Conservation (phyloP, 1,140 invertebrate species). For the Temnothorax longispinosus region DNA sequence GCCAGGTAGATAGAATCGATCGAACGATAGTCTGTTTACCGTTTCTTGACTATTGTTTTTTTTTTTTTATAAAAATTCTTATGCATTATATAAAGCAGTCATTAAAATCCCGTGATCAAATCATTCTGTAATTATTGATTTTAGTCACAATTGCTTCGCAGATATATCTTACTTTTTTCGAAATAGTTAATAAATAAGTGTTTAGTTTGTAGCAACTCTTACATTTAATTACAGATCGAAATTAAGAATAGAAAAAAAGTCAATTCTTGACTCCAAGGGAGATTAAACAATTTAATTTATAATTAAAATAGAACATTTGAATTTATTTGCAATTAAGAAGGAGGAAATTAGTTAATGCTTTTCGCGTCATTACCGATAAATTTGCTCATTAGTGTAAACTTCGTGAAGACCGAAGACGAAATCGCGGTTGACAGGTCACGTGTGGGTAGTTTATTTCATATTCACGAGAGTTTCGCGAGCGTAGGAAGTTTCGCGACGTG, state of each 20-base stretch:
- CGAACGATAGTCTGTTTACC: not conserved
- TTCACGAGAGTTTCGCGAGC: conserved; percentile 33
- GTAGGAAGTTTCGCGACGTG: conserved; percentile 45
- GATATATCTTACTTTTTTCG: not conserved
- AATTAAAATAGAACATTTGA: not conserved
- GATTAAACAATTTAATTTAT: not conserved
- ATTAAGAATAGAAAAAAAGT: not conserved
- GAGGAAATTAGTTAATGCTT: not conserved
- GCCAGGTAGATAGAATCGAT: not conserved
- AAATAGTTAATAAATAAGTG: not conserved
- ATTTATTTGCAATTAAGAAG: not conserved
- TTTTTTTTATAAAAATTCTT: not conserved
- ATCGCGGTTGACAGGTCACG: conserved; percentile 12
- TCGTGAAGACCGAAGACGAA: conserved; percentile 31
- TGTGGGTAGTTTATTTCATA: conserved; percentile 43
- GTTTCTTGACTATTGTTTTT: not conserved
- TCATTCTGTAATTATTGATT: not conserved
- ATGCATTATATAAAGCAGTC: not conserved
- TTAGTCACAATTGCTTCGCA: not conserved
- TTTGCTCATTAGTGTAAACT: conserved; percentile 24
- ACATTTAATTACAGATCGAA: not conserved
- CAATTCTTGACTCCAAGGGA: not conserved
- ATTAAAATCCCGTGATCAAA: not conserved
- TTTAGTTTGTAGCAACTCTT: not conserved
- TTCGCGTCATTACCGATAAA: conserved; percentile 18